Evolutionary conservation across 2,113 vertebrate genomes (phyloP).

Genomic region (Ctenodactylus gundi): DNA sequence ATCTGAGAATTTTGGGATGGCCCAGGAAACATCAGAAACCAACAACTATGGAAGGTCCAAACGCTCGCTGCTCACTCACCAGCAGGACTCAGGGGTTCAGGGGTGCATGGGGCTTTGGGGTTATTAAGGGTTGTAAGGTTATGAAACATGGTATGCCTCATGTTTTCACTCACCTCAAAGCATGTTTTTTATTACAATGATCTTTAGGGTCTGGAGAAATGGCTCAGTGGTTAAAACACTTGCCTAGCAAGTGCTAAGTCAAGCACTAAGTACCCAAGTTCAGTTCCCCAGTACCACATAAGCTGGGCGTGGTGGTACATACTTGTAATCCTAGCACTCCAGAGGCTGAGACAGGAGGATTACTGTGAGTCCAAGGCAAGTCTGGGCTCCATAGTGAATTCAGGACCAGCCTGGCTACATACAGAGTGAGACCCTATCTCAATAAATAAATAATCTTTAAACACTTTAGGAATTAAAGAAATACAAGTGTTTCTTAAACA

Average conservation of each 20-base stretch:
- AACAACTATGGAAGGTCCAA: not conserved
- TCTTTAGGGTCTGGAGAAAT: not conserved
- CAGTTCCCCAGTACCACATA: too few relatives aligned
- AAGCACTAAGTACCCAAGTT: too few relatives aligned
- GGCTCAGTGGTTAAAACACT: too few relatives aligned
- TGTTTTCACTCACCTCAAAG: not conserved
- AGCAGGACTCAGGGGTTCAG: not conserved
- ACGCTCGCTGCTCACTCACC: not conserved
- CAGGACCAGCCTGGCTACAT: too few relatives aligned
- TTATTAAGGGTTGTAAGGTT: not conserved
- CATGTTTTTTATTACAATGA: not conserved
- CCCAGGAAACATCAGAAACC: not conserved
- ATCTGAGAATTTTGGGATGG: not conserved
- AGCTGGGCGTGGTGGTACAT: too few relatives aligned
- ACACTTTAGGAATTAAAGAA: not conserved
- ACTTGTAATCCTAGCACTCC: too few relatives aligned
- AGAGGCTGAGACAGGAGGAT: too few relatives aligned
- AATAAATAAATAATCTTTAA: too few relatives aligned
- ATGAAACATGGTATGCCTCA: not conserved
- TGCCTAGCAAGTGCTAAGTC: too few relatives aligned
- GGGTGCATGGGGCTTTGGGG: not conserved
- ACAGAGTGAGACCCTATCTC: too few relatives aligned
- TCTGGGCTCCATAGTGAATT: too few relatives aligned
- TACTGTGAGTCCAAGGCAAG: too few relatives aligned
- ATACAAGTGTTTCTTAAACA: not conserved